Percentiles rank a stretch among this genome's conserved stretches.
Conservation (phyloP, 2,113 vertebrate genomes). For the Malurus cyaneus region DNA sequence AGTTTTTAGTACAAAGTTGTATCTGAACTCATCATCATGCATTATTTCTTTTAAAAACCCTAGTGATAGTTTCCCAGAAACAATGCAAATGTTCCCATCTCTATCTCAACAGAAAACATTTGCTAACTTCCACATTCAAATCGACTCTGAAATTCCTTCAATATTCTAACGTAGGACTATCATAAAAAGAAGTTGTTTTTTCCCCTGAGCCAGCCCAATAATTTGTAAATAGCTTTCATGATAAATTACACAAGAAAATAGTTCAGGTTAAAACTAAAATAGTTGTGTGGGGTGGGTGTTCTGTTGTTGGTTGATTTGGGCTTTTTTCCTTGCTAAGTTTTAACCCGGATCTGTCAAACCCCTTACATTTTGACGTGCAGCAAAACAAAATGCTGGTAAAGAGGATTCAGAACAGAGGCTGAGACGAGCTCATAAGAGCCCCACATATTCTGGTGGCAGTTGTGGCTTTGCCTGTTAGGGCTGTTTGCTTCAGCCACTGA, state of each 20-base stretch:
- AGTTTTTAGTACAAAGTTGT: neutral
- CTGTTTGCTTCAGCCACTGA: neutral
- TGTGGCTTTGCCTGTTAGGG: neutral
- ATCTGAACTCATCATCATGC: neutral
- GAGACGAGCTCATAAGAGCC: neutral
- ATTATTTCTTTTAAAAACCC: neutral
- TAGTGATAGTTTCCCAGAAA: neutral
- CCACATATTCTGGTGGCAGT: neutral
- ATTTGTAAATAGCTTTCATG: neutral
- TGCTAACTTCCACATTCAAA: neutral
- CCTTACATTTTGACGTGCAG: fast-evolving
- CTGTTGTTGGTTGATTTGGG: neutral
- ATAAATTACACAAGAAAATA: neutral
- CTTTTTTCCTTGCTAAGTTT: neutral
- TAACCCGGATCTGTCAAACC: neutral
- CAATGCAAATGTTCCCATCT: neutral
- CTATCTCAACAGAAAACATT: neutral
- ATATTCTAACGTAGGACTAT: neutral
- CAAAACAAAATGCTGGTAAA: neutral
- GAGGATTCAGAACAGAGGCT: neutral
- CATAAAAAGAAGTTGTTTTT: neutral
- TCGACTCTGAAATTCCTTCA: neutral
- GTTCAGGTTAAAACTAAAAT: neutral
- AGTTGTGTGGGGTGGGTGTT: neutral
- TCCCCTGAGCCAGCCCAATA: neutral